Conservation (phyloP, 2,797 vertebrate genomes). For the Anabacerthia variegaticeps region DNA sequence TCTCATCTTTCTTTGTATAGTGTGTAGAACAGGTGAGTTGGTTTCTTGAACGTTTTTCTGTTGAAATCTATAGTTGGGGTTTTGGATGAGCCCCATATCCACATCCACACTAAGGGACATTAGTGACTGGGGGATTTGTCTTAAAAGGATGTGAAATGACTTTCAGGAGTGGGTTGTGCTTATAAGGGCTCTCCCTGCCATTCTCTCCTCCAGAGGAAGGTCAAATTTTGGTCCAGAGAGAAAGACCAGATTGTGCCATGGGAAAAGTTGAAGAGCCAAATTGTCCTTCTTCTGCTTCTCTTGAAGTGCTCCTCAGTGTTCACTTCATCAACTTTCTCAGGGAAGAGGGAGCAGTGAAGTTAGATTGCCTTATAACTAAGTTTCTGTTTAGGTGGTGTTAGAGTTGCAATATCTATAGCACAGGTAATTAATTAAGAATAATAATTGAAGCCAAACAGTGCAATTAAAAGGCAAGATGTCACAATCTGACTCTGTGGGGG, state of each 20-base stretch:
- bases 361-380: not conserved
- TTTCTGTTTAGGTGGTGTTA: not conserved
- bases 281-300: not conserved
- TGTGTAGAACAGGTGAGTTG: not conserved
- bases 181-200: not conserved
- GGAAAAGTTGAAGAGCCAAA: not conserved
- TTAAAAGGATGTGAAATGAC: not conserved
- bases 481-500: not conserved
- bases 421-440: not conserved
- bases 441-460: not conserved
- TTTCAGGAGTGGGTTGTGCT: not conserved
- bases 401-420: not conserved
- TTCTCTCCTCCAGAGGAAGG: not conserved
- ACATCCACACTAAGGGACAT: accelerated
- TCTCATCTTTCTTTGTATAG: not conserved
- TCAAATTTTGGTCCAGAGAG: not conserved
- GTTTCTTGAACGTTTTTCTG: not conserved
- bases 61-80: not conserved
- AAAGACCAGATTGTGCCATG: not conserved
- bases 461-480: not conserved
- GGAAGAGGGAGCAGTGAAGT: not conserved
- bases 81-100: not conserved
- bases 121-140: not conserved
- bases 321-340: not conserved
- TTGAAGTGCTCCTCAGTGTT: not conserved